Evolutionary conservation across 2,888 invertebrate species (phyloP).

Genomic region (Drosophila paucipuncta): DNA sequence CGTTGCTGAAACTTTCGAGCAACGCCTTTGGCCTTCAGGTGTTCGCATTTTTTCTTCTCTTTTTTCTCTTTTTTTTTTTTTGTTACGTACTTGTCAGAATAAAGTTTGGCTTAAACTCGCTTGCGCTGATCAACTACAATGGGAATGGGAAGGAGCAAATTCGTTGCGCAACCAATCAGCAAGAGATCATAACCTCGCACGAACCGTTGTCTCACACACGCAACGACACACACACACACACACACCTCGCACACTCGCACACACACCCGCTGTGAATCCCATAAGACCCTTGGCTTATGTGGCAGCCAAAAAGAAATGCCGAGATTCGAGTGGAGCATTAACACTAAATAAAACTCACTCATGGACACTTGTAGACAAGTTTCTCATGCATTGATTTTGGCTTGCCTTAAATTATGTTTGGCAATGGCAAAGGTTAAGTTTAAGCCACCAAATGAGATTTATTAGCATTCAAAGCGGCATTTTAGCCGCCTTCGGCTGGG

Average conservation of each 20-base stretch:
- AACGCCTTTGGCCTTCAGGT: conserved; percentile 22
- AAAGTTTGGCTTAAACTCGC: conserved; percentile 16
- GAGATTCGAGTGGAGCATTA: conserved; percentile 39
- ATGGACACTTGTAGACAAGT: conserved; percentile 49
- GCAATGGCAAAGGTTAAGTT: conserved; percentile 66
- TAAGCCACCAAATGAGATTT: conserved; percentile 77
- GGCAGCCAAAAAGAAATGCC: conserved; percentile 25
- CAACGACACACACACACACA: conserved; percentile 26
- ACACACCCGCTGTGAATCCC: conserved; percentile 7
- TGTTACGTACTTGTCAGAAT: conserved; percentile 20
- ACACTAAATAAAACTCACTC: conserved; percentile 35
- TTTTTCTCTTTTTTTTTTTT: not conserved
- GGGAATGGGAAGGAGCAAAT: not conserved
- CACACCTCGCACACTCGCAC: conserved; percentile 30
- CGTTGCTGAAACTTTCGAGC: conserved; percentile 39
- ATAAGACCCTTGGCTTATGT: conserved; percentile 46
- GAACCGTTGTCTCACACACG: conserved; percentile 56
- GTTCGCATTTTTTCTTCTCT: not conserved
- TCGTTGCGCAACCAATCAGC: conserved; percentile 43
- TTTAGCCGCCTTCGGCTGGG: conserved; percentile 66
- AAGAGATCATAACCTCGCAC: conserved; percentile 45
- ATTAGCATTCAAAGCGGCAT: conserved; percentile 82
- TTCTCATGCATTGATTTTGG: conserved; percentile 13
- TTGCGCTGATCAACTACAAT: conserved; percentile 12
- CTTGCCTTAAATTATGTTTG: conserved; percentile 64